Base-by-base conservation (phyloP, 1,140 invertebrate species). In the Augochlora pura region DNA sequence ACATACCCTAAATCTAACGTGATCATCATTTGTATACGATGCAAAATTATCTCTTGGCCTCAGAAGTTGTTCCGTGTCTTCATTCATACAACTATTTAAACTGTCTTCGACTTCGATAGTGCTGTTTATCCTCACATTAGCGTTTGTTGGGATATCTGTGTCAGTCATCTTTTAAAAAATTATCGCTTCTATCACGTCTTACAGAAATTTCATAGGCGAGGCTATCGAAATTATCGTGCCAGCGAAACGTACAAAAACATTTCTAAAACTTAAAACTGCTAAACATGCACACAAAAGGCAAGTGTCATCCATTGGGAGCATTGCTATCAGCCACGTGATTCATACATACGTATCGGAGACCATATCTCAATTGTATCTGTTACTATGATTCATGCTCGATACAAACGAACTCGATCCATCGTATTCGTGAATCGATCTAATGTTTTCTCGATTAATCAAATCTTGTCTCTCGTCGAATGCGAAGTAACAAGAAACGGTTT, bases 41-140 rank as follows among this genome's bases (percentile, higher is more conserved):
- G 85, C 81, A 71, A 93, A 93, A 84, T 92, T 92, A 68, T 93
- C 92, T 71, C 91, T 90, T 0, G 89, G 85, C 62, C 87, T 90
- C 10, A 90, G 27, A 12, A 90, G 42, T 64, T 66, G 87, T 9
- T 89, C 86, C 8, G 82, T 70, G 38, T 90, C 88, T 6, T 76
- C 74, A 9, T 64, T 62, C 9, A 49, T n/a, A 14, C 10, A 72
- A 25, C 27, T 72, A 9, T 81, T 65, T 21, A 80, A 62, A 10
- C 10, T 76, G 7, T 73, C 81, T n/a, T 84, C 75, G 32, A 85
- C 80, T n/a, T 84, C 75, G 32, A 85, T 72, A 14, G 74, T 23
- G 10, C 74, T 76, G 42, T 88, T 88, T 21, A 89, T 89, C 16
- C 76, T 59, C 2, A 86, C 76, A 14, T 86, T 89, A 0, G 77